phyloP scores from a whole-genome alignment of 2,888 invertebrate species.

The Drosophila subsilvestris region DNA sequence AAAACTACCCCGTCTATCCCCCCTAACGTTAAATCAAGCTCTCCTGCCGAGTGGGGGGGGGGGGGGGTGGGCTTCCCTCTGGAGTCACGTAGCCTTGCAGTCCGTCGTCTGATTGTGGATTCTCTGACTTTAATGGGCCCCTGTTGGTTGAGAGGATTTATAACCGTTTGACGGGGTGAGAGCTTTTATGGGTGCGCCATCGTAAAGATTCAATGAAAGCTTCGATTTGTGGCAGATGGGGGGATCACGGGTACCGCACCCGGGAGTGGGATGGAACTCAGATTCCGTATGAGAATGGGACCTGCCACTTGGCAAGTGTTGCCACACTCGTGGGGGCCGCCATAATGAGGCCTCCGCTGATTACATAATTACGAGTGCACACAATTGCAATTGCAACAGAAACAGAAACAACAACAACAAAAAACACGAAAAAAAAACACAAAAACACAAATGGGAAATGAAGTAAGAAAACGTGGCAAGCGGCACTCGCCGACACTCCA shows the following conservation, averaged over 20 bases:
- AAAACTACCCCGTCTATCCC: no score
- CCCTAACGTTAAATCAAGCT: background rate
- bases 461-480: conserved; percentile 67
- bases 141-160: conserved; percentile 4
- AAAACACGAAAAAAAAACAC: conserved; percentile 6
- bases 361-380: conserved; percentile 75
- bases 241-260: no score
- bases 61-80: background rate
- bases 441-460: conserved; percentile 41
- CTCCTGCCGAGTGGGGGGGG: background rate
- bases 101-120: conserved; percentile 3
- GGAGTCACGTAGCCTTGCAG: conserved; percentile 49
- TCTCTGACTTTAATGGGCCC: conserved; percentile 1
- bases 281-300: background rate
- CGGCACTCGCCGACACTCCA: conserved; percentile 56
- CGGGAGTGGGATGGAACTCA: no score
- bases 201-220: conserved; percentile 47
- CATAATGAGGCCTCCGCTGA: conserved; percentile 75
- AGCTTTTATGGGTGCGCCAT: conserved; percentile 47
- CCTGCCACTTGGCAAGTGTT: conserved; percentile 54
- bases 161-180: conserved; percentile 17
- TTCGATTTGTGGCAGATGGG: conserved; percentile 20
- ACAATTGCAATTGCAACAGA: conserved; percentile 49
- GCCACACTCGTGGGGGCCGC: conserved; percentile 41
- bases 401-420: conserved; percentile 35